Percentiles rank a stretch among this genome's conserved stretches.
These are phyloP conservation scores for Montifringilla adamsi DNA, from an alignment of 2,113 vertebrate genomes.

Conservation along the genomic window DNA sequence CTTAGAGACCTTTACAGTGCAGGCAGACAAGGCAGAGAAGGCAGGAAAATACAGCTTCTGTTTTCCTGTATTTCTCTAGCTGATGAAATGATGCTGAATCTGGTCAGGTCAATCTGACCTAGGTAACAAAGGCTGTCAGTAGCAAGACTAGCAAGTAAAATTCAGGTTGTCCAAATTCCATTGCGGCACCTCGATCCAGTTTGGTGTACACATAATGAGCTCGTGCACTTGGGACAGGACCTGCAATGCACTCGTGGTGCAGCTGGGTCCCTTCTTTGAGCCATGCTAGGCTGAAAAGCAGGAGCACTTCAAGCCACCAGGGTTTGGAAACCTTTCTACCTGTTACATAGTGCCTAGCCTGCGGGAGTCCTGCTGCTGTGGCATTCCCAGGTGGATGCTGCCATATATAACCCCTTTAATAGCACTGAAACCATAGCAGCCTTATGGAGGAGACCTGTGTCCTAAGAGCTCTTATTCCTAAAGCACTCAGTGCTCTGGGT, in stretches of 20 bases:
- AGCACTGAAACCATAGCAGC: not conserved
- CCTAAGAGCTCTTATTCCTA: not conserved
- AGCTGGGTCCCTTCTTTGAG: not conserved
- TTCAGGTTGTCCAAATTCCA: not conserved
- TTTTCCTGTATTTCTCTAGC: not conserved
- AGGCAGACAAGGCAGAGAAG: not conserved
- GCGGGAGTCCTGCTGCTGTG: not conserved
- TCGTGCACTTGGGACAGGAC: rapidly evolving
- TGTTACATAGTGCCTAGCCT: not conserved
- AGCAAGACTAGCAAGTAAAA: not conserved
- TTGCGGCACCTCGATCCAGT: rapidly evolving
- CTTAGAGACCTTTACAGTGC: not conserved
- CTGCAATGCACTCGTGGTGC: not conserved
- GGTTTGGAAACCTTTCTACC: not conserved
- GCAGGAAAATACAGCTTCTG: not conserved
- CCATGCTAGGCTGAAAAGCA: not conserved
- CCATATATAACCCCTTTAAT: not conserved
- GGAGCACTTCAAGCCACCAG: not conserved
- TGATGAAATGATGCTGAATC: not conserved
- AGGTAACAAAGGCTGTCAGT: not conserved
- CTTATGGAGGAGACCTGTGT: not conserved
- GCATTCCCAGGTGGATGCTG: not conserved
- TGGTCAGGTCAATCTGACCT: not conserved
- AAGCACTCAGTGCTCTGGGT: not conserved
- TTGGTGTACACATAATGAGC: not conserved